These are phyloP conservation scores for Sapayoa aenigma DNA, from an alignment of 2,113 vertebrate species.

Conservation along the genomic window DNA sequence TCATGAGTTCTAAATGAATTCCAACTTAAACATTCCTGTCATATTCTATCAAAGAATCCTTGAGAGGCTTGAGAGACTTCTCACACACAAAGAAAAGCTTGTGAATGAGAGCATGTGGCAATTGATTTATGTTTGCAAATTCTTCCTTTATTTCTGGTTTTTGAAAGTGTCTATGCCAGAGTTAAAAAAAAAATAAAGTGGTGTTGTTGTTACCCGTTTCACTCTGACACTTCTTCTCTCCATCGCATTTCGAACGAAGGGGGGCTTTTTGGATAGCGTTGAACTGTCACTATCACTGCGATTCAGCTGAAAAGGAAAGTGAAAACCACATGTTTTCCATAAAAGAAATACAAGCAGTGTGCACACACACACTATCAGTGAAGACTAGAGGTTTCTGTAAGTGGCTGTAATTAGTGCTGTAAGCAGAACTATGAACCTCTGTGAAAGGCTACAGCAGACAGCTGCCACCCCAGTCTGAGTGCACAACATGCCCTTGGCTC, in stretches of 20 bases:
- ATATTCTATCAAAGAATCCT: not conserved
- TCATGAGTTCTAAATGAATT: not conserved
- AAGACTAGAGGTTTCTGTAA: not conserved
- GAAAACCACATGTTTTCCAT: not conserved
- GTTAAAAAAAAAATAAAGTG: not conserved
- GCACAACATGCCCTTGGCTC: not conserved
- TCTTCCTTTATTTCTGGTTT: not conserved
- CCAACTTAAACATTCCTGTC: not conserved
- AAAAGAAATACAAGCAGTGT: not conserved
- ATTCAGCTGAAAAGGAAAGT: constrained; percentile 81
- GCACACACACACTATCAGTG: not conserved
- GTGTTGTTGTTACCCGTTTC: constrained; percentile 83
- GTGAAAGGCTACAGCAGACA: not conserved
- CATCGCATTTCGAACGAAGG: constrained; percentile 91
- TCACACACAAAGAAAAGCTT: not conserved
- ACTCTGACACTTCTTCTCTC: constrained; percentile 92
- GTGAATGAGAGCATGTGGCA: not conserved
- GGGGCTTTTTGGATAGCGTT: constrained; percentile 92
- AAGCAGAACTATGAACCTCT: not conserved
- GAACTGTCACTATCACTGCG: constrained; percentile 98
- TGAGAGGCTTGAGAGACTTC: not conserved
- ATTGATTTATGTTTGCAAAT: not conserved
- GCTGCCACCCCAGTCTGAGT: not conserved
- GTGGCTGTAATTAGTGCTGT: not conserved
- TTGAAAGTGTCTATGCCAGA: not conserved